phyloP scores from a whole-genome alignment of 1,140 invertebrate species.

The Xylocopa sonorina region DNA sequence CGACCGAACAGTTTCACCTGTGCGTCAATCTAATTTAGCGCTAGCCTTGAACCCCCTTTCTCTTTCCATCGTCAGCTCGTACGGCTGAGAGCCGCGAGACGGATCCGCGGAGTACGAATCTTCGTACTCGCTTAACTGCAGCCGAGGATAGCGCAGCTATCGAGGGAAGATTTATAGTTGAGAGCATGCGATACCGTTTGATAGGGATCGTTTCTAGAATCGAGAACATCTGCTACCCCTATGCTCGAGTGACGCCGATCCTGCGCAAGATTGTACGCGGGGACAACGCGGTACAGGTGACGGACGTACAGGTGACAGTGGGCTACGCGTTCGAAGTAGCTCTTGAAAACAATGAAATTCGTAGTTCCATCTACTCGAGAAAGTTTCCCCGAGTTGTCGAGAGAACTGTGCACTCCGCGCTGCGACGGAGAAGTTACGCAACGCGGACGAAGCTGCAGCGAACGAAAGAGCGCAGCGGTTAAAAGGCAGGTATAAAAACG shows the following conservation, averaged over 20 bases:
- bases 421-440: no score
- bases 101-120: no score
- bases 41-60: conserved; percentile 20
- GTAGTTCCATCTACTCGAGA: no score
- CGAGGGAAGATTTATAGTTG: background rate
- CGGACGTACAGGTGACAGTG: conserved; percentile 30
- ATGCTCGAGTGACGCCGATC: conserved; percentile 35
- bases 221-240: conserved; percentile 45
- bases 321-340: background rate
- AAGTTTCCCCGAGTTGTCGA: no score
- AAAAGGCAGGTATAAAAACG: conserved; percentile 27
- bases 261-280: conserved; percentile 25
- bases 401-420: no score
- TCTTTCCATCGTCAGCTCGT: no score
- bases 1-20: conserved; percentile 27
- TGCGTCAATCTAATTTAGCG: conserved; percentile 31
- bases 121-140: background rate
- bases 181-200: background rate
- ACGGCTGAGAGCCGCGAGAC: no score
- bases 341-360: no score
- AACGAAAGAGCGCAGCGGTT: background rate
- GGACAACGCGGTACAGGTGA: conserved; percentile 50
- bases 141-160: background rate
- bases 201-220: conserved; percentile 16
- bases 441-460: background rate